Evolutionary conservation across 2,797 vertebrate genomes (phyloP).

Genomic region (Lagorchestes hirsutus): DNA sequence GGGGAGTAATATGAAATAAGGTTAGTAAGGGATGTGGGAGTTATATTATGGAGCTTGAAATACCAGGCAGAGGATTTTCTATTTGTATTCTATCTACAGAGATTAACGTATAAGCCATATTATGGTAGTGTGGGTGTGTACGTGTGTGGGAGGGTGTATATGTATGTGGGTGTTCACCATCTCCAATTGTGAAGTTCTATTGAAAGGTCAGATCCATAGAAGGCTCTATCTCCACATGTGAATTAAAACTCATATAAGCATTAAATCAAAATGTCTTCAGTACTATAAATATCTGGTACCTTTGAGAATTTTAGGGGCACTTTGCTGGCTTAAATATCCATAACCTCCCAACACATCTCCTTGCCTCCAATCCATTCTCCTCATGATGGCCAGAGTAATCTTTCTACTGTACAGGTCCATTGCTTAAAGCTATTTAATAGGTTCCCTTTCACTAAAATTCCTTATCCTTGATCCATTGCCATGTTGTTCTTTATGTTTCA

Average conservation of each 20-base stretch:
- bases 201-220: not conserved
- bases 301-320: not conserved
- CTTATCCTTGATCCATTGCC: not conserved
- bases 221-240: not conserved
- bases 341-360: not conserved
- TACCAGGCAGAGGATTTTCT: not conserved
- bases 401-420: not conserved
- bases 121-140: not conserved
- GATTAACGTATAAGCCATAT: not conserved
- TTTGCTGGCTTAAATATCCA: not conserved
- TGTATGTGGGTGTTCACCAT: not conserved
- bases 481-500: not conserved
- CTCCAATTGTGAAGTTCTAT: not conserved
- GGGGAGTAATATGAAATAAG: not conserved
- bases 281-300: not conserved
- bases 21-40: not conserved
- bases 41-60: not conserved
- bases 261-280: not conserved
- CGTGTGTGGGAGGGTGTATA: not conserved
- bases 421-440: not conserved
- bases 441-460: not conserved
- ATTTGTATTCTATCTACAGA: not conserved
- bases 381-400: not conserved
- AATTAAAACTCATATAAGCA: not conserved
- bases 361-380: not conserved